Percentiles rank a stretch among this genome's conserved stretches.
Evolutionary conservation across 2,888 invertebrate genomes (phyloP).

Genomic region (Pheosia tremula): DNA sequence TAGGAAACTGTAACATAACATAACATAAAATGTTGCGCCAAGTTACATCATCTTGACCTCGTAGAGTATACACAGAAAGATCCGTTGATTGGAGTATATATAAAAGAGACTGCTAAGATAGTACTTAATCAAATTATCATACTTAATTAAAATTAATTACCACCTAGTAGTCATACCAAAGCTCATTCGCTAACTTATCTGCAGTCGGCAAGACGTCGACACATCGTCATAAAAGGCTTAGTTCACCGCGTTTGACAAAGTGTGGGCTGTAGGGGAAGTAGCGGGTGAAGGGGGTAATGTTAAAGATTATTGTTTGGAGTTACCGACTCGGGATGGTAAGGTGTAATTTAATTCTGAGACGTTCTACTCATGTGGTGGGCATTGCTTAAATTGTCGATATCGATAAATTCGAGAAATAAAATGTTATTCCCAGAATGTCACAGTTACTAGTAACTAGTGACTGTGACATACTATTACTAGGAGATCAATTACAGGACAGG

Average conservation of each 20-base stretch:
- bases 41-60: too few species aligned
- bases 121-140: too few species aligned
- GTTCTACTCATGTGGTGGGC: constrained; percentile 64
- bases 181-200: constrained; percentile 67
- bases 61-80: too few species aligned
- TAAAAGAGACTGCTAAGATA: too few species aligned
- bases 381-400: constrained; percentile 30
- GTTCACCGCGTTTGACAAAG: constrained; percentile 35
- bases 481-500: too few species aligned
- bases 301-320: constrained; percentile 81
- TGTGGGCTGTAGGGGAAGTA: constrained; percentile 22
- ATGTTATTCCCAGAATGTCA: too few species aligned
- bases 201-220: constrained; percentile 58
- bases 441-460: too few species aligned
- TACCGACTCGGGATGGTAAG: constrained; percentile 60
- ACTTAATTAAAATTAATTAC: background rate
- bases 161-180: constrained; percentile 48
- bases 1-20: too few species aligned
- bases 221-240: constrained; percentile 67
- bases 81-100: too few species aligned
- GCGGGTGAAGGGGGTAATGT: constrained; percentile 48
- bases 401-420: constrained; percentile 15
- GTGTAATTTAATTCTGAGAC: constrained; percentile 79
- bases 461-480: too few species aligned
- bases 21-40: too few species aligned